phyloP scores from a whole-genome alignment of 2,797 vertebrate species.

The Dicrostonyx torquatus region DNA sequence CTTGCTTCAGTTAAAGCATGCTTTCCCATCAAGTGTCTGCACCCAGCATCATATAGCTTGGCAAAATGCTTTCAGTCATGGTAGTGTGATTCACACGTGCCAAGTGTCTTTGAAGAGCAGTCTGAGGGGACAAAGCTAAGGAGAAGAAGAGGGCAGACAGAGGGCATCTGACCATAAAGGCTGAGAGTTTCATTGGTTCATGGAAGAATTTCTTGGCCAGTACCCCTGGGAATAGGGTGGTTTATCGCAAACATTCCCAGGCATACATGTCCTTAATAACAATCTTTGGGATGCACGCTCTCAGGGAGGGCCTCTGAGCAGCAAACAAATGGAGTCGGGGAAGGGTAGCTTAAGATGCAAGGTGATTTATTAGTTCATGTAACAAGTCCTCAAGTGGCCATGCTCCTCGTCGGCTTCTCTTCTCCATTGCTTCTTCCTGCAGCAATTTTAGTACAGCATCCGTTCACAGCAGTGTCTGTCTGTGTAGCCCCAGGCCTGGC shows the following conservation, averaged over 20 bases:
- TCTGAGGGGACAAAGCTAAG: constrained; percentile 62
- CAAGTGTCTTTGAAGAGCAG: constrained; percentile 64
- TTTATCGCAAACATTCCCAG: constrained; percentile 64
- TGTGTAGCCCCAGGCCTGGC: neutral
- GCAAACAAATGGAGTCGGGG: neutral
- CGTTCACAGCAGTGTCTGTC: neutral
- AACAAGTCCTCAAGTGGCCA: neutral
- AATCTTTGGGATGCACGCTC: neutral
- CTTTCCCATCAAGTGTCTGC: constrained; percentile 74
- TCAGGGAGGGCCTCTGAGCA: constrained; percentile 39
- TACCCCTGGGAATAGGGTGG: constrained; percentile 66
- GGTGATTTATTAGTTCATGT: neutral
- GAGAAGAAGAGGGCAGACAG: constrained; percentile 55
- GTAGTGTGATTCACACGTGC: constrained; percentile 40
- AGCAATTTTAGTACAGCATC: neutral
- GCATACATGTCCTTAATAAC: constrained; percentile 34
- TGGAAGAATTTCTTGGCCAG: constrained; percentile 66
- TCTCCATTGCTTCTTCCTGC: neutral
- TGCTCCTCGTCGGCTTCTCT: neutral
- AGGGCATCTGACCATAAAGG: constrained; percentile 67
- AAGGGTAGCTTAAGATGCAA: neutral
- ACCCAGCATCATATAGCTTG: constrained; percentile 59
- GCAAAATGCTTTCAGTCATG: constrained; percentile 48
- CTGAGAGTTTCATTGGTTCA: constrained; percentile 53
- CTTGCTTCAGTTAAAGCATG: constrained; percentile 75